These are phyloP conservation scores for Phoenicopterus ruber DNA, from an alignment of 2,113 vertebrate genomes.

Conservation along the genomic window DNA sequence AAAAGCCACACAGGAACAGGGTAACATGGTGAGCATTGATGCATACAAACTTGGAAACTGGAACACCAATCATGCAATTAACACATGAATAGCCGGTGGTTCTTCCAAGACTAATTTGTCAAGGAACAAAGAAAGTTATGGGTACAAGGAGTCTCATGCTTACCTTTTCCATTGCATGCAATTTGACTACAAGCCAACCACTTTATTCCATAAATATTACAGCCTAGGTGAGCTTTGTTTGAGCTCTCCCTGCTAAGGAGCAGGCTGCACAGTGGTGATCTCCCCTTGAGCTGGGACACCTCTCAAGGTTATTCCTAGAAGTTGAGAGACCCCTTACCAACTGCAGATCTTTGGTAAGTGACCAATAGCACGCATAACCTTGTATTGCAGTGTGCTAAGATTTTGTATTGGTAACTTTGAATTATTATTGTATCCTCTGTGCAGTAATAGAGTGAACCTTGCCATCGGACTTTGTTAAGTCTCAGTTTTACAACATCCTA, in stretches of 20 bases:
- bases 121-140: neutral
- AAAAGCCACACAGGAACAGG: neutral
- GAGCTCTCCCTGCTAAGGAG: neutral
- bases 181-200: neutral
- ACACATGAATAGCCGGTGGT: neutral
- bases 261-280: neutral
- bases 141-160: neutral
- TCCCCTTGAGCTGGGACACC: neutral
- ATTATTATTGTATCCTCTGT: neutral
- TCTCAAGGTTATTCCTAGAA: neutral
- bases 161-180: neutral
- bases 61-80: neutral
- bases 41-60: neutral
- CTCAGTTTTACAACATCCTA: neutral
- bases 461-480: neutral
- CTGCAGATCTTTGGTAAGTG: neutral
- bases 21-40: neutral
- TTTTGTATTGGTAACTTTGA: neutral
- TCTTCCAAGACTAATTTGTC: neutral
- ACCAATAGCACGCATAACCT: fast-evolving
- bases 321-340: neutral
- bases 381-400: neutral
- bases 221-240: neutral
- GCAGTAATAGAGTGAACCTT: neutral
- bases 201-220: neutral